Evolutionary conservation across 2,888 invertebrate genomes (phyloP), one percentile per base, ranked within the genome.

Genomic region (Diachrysia chrysitis): DNA sequence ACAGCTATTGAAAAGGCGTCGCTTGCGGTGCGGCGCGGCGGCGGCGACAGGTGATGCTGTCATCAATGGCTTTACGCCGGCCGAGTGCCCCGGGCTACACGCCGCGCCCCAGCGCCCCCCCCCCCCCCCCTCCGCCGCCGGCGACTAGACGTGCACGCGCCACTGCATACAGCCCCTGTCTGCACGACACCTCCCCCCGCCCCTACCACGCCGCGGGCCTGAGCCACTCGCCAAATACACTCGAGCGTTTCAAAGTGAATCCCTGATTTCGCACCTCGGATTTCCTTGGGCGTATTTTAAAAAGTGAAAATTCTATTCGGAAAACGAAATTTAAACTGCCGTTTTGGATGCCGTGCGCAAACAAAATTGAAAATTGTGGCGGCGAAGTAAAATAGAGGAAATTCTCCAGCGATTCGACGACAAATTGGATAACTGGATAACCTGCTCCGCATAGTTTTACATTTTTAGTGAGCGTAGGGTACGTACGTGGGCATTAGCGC

Each of bases 231-330:
- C 83, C 83, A 83, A 85, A 82, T 81, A 80, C 81, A 82, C 84
- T 76, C 81, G 77, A 81, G 81, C 83, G 81, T 84, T 85, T 84
- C 83, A 88, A 88, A 89, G 86, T 81, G 88, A 88, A 88, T 87
- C 87, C 86, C 86, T 87, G 89, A 89, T 89, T 89, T 87, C 86
- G 81, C 88, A 89, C 89, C 88, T 88, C 85, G 84, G 79, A 85
- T 86, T 87, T 85, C 80, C 83, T 81, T 75, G 74, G 58, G 62
- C 65, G 73, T 81, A 83, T 85, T 81, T 69, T 1, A 69, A 83
- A 87, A 89, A 90, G 87, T 86, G 85, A 88, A 88, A 88, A 67
- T 69, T 85, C 85, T 81, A 84, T 86, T 86, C 81, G 83, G 73
- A 68, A 79, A 84, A 84, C 81, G 83, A 86, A 87, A 86, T 88